phyloP scores from a whole-genome alignment of 2,888 invertebrate genomes.

The Mayetiola destructor region DNA sequence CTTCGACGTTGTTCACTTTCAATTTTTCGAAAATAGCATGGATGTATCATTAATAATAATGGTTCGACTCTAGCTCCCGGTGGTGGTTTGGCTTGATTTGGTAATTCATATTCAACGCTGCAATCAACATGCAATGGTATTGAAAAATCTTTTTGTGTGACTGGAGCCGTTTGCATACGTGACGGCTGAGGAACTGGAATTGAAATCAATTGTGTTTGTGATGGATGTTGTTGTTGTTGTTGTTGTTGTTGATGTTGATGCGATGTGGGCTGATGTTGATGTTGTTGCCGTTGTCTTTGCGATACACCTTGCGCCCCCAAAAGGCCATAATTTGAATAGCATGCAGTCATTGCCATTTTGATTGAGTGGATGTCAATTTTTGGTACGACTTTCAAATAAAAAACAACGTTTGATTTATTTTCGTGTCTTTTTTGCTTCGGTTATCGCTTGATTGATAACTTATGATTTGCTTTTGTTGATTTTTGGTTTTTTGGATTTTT shows the following conservation, averaged over 20 bases:
- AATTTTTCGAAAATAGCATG: conserved; percentile 75
- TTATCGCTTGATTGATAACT: not conserved
- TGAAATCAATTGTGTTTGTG: conserved; percentile 6
- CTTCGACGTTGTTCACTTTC: conserved; percentile 61
- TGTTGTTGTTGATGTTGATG: conserved; percentile 3
- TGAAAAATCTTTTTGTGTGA: conserved; percentile 62
- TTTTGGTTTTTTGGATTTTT: not conserved
- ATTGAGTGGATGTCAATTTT: no score
- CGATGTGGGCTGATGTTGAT: not conserved
- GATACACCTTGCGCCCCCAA: conserved; percentile 31
- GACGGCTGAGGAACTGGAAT: conserved; percentile 1
- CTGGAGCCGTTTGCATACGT: conserved; percentile 28
- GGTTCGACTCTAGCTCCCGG: conserved; percentile 70
- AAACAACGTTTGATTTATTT: no score
- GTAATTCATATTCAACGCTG: conserved; percentile 82
- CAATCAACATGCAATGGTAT: conserved; percentile 80
- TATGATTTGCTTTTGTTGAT: not conserved
- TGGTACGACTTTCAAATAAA: not conserved
- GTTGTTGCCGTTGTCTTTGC: conserved; percentile 4
- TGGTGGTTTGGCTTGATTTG: conserved; percentile 76
- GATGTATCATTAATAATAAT: conserved; percentile 69
- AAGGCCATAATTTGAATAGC: conserved; percentile 35
- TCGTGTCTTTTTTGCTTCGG: not conserved
- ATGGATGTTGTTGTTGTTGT: not conserved
- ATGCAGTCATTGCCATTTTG: conserved; percentile 35